Evolutionary conservation across 2,888 invertebrate genomes (phyloP).

Genomic region (Limnephilus rhombicus): DNA sequence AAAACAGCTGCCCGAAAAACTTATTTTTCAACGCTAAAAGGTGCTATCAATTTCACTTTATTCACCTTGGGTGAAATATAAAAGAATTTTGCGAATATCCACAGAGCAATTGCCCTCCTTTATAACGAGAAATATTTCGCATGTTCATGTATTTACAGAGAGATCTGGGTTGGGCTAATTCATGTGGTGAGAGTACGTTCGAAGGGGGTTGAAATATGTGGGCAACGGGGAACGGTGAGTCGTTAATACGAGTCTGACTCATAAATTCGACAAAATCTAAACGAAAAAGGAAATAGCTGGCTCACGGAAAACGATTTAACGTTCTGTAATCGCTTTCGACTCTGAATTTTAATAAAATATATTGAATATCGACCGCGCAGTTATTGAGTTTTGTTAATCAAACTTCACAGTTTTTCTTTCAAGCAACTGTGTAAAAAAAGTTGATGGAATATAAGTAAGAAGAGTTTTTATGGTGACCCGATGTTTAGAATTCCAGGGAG

Average conservation of each 20-base stretch:
- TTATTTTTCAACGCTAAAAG: conserved; percentile 37
- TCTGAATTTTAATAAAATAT: neutral
- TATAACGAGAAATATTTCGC: neutral
- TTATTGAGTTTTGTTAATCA: conserved; percentile 4
- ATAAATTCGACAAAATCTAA: neutral
- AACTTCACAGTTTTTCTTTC: no score
- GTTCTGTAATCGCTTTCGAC: conserved; percentile 2
- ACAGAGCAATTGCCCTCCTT: conserved; percentile 33
- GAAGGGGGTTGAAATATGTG: neutral
- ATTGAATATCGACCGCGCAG: neutral
- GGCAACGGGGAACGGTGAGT: neutral
- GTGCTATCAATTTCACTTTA: conserved; percentile 34
- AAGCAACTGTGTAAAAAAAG: neutral
- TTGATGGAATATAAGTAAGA: neutral
- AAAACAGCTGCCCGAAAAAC: neutral
- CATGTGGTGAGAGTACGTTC: neutral
- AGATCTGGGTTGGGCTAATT: conserved; percentile 14
- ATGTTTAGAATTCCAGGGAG: conserved; percentile 3
- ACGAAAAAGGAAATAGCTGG: neutral
- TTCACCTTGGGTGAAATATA: conserved; percentile 28
- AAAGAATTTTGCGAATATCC: conserved; percentile 8
- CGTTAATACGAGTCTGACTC: neutral
- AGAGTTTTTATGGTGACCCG: conserved; percentile 16
- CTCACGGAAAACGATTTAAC: conserved; percentile 11
- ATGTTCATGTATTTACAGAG: conserved; percentile 11